Evolutionary conservation across 2,113 vertebrate species (phyloP).

Genomic region (Nasalis larvatus): DNA sequence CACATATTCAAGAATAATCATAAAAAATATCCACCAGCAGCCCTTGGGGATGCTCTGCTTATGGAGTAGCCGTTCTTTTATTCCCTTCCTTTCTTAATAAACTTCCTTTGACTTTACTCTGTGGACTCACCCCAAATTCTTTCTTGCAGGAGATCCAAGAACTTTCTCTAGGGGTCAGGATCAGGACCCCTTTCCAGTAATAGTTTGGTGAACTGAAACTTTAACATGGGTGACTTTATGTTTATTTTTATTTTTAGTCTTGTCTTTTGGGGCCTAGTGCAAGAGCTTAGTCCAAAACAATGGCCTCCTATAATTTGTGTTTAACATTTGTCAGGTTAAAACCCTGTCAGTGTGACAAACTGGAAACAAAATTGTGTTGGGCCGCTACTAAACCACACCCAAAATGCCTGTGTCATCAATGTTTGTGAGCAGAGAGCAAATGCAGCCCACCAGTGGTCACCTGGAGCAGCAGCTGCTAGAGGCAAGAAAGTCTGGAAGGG

Average conservation of each 20-base stretch:
- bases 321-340: neutral
- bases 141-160: no score
- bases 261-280: neutral
- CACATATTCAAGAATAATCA: no score
- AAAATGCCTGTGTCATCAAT: neutral
- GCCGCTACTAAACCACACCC: neutral
- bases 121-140: no score
- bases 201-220: neutral
- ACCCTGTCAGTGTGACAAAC: neutral
- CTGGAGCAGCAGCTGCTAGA: no score
- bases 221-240: neutral
- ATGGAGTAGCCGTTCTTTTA: no score
- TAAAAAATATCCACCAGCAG: no score
- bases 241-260: neutral
- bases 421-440: neutral
- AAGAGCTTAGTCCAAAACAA: neutral
- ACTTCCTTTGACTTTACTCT: no score
- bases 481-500: neutral
- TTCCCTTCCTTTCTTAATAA: no score
- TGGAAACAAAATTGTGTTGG: neutral
- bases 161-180: no score
- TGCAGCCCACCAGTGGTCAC: fast-evolving
- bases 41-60: no score
- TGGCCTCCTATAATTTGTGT: neutral
- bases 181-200: no score